A percentile compares a stretch with the other conserved stretches of the same genome.
Conservation (phyloP, 2,888 invertebrate genomes). For the Acanthosepion lycidas region DNA sequence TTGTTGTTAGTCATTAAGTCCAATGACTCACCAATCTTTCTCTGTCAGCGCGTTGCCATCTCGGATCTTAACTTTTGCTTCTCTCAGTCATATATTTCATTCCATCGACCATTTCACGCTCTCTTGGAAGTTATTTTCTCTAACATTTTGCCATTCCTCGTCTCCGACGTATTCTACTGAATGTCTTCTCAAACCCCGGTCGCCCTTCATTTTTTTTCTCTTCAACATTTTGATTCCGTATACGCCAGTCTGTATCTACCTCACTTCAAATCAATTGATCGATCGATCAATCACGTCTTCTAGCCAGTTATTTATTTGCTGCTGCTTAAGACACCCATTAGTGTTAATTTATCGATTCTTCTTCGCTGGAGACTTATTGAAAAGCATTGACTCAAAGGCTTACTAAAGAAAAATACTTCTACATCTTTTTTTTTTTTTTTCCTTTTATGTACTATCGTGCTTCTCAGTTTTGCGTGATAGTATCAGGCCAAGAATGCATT, state of each 20-base stretch:
- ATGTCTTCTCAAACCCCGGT: background rate
- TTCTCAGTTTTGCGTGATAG: background rate
- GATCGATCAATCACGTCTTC: background rate
- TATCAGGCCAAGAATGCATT: background rate
- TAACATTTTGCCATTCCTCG: background rate
- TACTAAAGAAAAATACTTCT: background rate
- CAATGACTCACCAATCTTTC: too few species aligned
- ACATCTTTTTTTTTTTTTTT: too few species aligned
- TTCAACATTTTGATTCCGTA: background rate
- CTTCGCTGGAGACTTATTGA: constrained; percentile 33
- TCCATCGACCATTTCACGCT: too few species aligned
- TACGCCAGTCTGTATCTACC: background rate
- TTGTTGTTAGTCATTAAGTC: too few species aligned
- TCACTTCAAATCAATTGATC: constrained; percentile 1
- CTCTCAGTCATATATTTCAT: too few species aligned
- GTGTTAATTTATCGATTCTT: background rate
- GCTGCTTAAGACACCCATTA: constrained; percentile 24
- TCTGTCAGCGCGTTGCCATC: too few species aligned
- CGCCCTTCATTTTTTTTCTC: background rate
- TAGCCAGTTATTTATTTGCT: constrained; percentile 18
- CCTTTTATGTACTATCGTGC: background rate
- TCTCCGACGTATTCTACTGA: background rate
- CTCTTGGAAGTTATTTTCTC: background rate
- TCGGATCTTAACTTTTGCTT: too few species aligned
- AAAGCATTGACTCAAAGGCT: background rate